Evolutionary conservation across 2,113 vertebrate species (phyloP), one percentile per base, ranked within the genome.

Genomic region (Lophius piscatorius): DNA sequence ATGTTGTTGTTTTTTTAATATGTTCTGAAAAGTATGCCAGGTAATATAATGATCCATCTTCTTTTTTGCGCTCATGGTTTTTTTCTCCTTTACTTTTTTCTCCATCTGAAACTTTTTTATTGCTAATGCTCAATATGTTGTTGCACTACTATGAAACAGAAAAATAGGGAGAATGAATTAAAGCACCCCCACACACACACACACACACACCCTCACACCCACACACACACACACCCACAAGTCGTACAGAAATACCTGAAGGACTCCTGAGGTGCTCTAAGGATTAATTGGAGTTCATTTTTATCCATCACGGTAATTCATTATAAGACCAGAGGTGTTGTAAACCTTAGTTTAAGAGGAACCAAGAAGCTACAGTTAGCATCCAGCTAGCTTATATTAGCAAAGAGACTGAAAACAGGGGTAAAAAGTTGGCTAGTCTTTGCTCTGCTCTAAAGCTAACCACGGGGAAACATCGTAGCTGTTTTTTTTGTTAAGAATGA

Each of bases 1-100:
- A 87, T 89, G 87, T 91, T 88, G 68, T 82, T 86, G 45, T 85
- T 88, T 84, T 90, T 88, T 87, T 80, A 87, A 85, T 86, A 78
- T 74, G 76, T 63, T 79, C 70, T 80, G 81, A 79, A 80, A 83
- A 52, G 88, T 87, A 88, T 83, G 87, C 70, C 89, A 87, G 88
- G 78, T 89, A 63, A 68, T 83, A 64, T 74, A 80, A 73, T 58
- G 57, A 84, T 80, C 45, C 75, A 76, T 63, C 70, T 81, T 61
- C 57, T 68, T 76, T 78, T 64, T 62, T 29, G 62, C 45, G 36
- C 54, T 77, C 63, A 62, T 66, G 26, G 13, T 47, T 74, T 76
- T 76, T 50, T 78, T 42, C 60, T 58, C 55, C 49, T 76, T 77
- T 70, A 13, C 60, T 81, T 80, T 67, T 17, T 64, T 73, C 72